Percentiles rank a stretch among this genome's conserved stretches.
phyloP scores from a whole-genome alignment of 2,888 invertebrate species.

The Bunonema sp. region DNA sequence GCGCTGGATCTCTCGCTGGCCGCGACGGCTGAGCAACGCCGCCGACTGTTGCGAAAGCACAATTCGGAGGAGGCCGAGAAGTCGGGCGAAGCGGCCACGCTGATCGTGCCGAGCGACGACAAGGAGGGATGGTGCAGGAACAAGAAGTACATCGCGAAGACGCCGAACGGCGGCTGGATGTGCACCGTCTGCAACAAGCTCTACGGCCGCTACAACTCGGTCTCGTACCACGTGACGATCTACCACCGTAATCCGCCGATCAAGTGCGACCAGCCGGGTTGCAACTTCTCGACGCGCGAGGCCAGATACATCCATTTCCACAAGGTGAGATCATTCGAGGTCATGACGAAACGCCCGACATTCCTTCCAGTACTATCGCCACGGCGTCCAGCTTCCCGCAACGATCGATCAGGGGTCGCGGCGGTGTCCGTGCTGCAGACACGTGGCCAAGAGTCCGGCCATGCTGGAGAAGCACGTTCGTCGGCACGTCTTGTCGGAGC shows the following conservation, averaged over 20 bases:
- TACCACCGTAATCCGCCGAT: constrained; percentile 45
- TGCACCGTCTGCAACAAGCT: constrained; percentile 41
- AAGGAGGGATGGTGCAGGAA: constrained; percentile 44
- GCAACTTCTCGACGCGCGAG: constrained; percentile 39
- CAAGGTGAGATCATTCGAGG: constrained; percentile 13
- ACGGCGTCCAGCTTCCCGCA: constrained; percentile 36
- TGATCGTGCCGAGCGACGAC: constrained; percentile 35
- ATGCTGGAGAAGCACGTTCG: constrained; percentile 43
- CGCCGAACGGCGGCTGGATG: constrained; percentile 26
- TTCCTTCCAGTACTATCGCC: constrained; percentile 43
- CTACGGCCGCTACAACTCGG: constrained; percentile 24
- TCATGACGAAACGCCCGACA: neutral
- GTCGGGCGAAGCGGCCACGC: constrained; percentile 8
- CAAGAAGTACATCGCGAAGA: constrained; percentile 42
- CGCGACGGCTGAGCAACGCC: too few species aligned
- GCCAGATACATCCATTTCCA: constrained; percentile 44
- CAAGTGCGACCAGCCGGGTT: constrained; percentile 37
- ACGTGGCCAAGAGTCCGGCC: constrained; percentile 41
- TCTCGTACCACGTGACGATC: constrained; percentile 43
- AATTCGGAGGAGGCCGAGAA: constrained; percentile 11
- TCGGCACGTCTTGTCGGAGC: too few species aligned
- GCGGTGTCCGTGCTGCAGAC: constrained; percentile 38
- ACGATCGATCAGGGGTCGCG: constrained; percentile 36
- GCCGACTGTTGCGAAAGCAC: too few species aligned
- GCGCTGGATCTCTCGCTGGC: too few species aligned